A percentile compares a stretch with the other conserved stretches of the same genome.
These are phyloP conservation scores for Drosophila busckii DNA, from an alignment of 1,140 invertebrate genomes.

Conservation along the genomic window DNA sequence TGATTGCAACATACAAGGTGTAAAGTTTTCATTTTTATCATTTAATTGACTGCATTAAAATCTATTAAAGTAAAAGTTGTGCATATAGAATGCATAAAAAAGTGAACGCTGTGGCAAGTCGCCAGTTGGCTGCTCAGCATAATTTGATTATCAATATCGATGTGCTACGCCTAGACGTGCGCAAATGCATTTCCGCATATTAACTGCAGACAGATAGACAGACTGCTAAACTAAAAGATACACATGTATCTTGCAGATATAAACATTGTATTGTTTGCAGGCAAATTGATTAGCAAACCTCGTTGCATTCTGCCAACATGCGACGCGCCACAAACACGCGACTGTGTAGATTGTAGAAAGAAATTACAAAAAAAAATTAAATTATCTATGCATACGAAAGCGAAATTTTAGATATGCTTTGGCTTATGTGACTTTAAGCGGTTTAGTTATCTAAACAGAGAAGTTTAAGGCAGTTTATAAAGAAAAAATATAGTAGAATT, in stretches of 20 bases:
- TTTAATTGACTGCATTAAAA: slow-evolving; percentile 47
- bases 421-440: too few species aligned
- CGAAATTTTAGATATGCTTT: too few species aligned
- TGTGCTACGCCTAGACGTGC: slow-evolving; percentile 64
- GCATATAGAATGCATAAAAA: slow-evolving; percentile 38
- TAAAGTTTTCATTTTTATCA: slow-evolving; percentile 18
- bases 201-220: slow-evolving; percentile 28
- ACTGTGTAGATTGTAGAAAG: too few species aligned
- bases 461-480: too few species aligned
- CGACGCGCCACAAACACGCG: slow-evolving; percentile 2
- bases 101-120: slow-evolving; percentile 17
- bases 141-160: slow-evolving; percentile 40
- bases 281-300: slow-evolving; percentile 14
- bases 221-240: not conserved
- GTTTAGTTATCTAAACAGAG: too few species aligned
- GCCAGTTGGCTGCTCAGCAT: slow-evolving; percentile 3
- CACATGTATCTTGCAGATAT: not conserved
- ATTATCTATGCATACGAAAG: too few species aligned
- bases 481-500: too few species aligned
- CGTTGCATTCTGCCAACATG: slow-evolving; percentile 29
- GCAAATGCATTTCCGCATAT: slow-evolving; percentile 68
- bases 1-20: slow-evolving; percentile 21
- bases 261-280: slow-evolving; percentile 17
- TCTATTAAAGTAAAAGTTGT: slow-evolving; percentile 56
- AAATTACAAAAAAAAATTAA: too few species aligned